phyloP scores from a whole-genome alignment of 2,888 invertebrate genomes.

The Gortyna flavago region DNA sequence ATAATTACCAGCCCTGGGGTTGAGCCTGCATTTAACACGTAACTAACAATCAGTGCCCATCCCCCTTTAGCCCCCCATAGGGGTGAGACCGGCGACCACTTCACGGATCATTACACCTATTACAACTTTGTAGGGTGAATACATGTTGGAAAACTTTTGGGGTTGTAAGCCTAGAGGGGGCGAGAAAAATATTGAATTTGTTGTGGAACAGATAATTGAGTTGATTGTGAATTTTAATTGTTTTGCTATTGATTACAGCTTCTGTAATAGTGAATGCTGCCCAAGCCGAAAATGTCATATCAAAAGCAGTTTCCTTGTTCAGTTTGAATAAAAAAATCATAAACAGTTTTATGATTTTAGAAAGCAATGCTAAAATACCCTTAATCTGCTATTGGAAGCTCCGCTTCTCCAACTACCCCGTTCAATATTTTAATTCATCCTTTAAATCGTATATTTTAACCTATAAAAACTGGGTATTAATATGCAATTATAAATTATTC shows the following conservation, averaged over 20 bases:
- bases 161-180: not conserved
- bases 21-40: slow-evolving; percentile 55
- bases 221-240: not conserved
- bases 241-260: not conserved
- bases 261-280: not conserved
- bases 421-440: slow-evolving; percentile 9
- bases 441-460: slow-evolving; percentile 20
- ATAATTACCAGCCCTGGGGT: slow-evolving; percentile 47
- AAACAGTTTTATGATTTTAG: no score
- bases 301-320: not conserved
- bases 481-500: slow-evolving; percentile 64
- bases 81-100: slow-evolving; percentile 55
- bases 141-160: slow-evolving; percentile 58
- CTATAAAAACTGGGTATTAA: slow-evolving; percentile 52
- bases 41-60: slow-evolving; percentile 60
- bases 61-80: not conserved
- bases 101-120: slow-evolving; percentile 74
- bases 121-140: slow-evolving; percentile 71
- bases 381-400: not conserved
- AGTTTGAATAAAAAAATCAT: not conserved
- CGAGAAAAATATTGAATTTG: slow-evolving; percentile 17
- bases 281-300: not conserved
- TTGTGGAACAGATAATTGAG: not conserved
- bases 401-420: not conserved
- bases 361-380: not conserved